These are phyloP conservation scores for Pelmatolapia mariae DNA, from an alignment of 2,113 vertebrate genomes.

Conservation along the genomic window DNA sequence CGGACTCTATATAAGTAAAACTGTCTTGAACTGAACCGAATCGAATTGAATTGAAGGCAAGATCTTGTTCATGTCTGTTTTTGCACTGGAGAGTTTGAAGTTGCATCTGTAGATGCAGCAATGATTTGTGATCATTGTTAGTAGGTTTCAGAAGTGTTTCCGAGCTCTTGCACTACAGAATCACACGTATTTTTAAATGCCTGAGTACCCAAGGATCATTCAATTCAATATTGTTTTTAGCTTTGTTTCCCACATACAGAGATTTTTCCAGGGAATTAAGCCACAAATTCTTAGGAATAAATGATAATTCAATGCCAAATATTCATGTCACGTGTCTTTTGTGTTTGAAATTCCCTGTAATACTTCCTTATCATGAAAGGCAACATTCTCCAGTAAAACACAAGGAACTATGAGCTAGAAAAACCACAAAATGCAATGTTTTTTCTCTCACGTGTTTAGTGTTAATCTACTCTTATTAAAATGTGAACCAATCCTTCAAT, in stretches of 20 bases:
- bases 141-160: background rate
- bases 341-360: background rate
- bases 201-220: background rate
- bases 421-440: background rate
- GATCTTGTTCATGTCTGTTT: background rate
- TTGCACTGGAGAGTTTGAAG: background rate
- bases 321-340: background rate
- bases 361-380: background rate
- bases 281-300: background rate
- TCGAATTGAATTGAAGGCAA: background rate
- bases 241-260: accelerated
- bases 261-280: background rate
- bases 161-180: background rate
- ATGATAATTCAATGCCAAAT: background rate
- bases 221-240: background rate
- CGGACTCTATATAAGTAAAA: background rate
- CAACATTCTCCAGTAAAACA: background rate
- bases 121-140: background rate
- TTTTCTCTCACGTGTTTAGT: background rate
- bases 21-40: background rate
- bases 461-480: background rate
- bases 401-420: background rate
- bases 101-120: background rate
- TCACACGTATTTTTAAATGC: background rate
- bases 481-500: background rate